phyloP scores from a whole-genome alignment of 2,888 invertebrate species.

The Leucophenga montana region DNA sequence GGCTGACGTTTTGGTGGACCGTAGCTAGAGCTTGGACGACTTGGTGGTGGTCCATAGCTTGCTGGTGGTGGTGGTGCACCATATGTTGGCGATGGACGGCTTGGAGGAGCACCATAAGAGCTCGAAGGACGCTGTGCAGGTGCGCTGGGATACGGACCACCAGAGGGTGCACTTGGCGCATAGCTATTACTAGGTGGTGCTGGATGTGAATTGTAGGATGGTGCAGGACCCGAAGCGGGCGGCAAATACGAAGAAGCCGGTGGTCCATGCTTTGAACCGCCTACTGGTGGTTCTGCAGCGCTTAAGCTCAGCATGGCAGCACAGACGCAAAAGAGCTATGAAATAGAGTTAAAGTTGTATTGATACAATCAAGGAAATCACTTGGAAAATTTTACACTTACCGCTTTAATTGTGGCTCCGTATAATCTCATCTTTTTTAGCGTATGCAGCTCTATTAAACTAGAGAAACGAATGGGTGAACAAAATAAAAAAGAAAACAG shows the following conservation, averaged over 20 bases:
- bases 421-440: conserved; percentile 55
- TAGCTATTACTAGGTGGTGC: conserved; percentile 72
- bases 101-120: conserved; percentile 62
- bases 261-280: conserved; percentile 70
- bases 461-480: conserved; percentile 23
- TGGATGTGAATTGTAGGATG: conserved; percentile 56
- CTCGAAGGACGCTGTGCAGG: conserved; percentile 65
- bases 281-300: conserved; percentile 67
- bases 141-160: conserved; percentile 55
- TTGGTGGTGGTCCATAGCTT: conserved; percentile 62
- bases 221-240: conserved; percentile 73
- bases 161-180: conserved; percentile 62
- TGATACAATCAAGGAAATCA: conserved; percentile 53
- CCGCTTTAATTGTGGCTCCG: conserved; percentile 53
- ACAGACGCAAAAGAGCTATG: conserved; percentile 56
- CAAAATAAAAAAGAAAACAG: neutral
- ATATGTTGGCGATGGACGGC: conserved; percentile 65
- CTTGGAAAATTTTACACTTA: conserved; percentile 50
- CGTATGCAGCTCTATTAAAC: conserved; percentile 44
- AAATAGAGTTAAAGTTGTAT: conserved; percentile 3
- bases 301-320: conserved; percentile 42
- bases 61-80: conserved; percentile 66
- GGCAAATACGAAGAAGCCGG: conserved; percentile 77
- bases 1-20: conserved; percentile 65
- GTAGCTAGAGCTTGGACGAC: conserved; percentile 65